phyloP scores from a whole-genome alignment of 1,140 invertebrate species.

The Zaprionus camerounensis region DNA sequence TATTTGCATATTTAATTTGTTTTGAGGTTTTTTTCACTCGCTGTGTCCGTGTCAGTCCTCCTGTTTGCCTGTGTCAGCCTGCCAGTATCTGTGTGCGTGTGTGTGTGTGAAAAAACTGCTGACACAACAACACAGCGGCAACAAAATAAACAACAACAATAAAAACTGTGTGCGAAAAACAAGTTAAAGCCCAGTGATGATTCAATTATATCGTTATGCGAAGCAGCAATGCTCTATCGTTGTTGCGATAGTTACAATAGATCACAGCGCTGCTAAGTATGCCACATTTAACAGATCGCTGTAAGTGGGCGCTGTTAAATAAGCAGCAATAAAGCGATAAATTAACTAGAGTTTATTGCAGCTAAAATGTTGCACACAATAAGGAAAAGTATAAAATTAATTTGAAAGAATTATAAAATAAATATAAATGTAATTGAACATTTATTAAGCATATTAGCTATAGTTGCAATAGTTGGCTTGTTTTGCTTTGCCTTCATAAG shows the following conservation, averaged over 20 bases:
- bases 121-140: constrained; percentile 49
- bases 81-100: not conserved
- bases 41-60: not conserved
- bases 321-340: not conserved
- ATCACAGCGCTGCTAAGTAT: not conserved
- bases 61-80: constrained; percentile 2
- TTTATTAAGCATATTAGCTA: too few relatives aligned
- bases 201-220: not conserved
- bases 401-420: too few relatives aligned
- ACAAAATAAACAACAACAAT: constrained; percentile 49
- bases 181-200: constrained; percentile 13
- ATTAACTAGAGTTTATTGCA: not conserved
- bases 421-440: too few relatives aligned
- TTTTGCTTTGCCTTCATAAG: too few relatives aligned
- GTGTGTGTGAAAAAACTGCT: constrained; percentile 51
- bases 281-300: not conserved
- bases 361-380: too few relatives aligned
- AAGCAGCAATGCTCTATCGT: constrained; percentile 17
- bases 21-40: constrained; percentile 67
- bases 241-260: not conserved
- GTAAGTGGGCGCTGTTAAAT: not conserved
- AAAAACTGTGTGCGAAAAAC: constrained; percentile 46
- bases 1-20: constrained; percentile 81
- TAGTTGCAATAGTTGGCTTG: too few relatives aligned
- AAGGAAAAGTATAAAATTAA: too few relatives aligned